Evolutionary conservation across 2,113 vertebrate species (phyloP).

Genomic region (Phalacrocorax pelagicus): DNA sequence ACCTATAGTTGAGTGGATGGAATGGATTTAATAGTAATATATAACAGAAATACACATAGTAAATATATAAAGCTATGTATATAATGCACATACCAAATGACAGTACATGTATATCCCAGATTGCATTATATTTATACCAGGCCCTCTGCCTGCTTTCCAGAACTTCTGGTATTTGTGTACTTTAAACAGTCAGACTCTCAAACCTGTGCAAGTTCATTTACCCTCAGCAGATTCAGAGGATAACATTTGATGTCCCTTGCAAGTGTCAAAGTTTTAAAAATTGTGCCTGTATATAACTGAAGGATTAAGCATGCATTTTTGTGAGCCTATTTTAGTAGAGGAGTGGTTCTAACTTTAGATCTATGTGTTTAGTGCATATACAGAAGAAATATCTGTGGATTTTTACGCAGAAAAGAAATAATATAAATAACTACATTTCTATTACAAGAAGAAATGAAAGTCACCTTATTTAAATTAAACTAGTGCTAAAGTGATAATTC

Average conservation of each 20-base stretch:
- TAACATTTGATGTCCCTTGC: background rate
- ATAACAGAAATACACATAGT: conserved; percentile 38
- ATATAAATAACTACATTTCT: background rate
- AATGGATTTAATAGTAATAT: conserved; percentile 48
- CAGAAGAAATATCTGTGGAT: background rate
- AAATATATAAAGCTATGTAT: conserved; percentile 40
- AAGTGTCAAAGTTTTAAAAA: background rate
- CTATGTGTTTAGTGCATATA: background rate
- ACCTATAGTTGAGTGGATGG: conserved; percentile 5
- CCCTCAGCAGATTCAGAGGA: background rate
- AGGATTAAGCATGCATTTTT: background rate
- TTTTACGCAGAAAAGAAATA: background rate
- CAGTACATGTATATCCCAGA: background rate
- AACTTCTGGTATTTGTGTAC: background rate
- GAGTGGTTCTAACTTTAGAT: background rate
- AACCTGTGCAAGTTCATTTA: background rate
- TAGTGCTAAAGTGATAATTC: background rate
- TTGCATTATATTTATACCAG: background rate
- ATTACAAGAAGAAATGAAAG: background rate
- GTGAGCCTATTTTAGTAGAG: background rate
- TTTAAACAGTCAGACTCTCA: background rate
- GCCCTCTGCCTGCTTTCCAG: background rate
- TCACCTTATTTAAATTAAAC: background rate
- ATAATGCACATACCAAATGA: conserved; percentile 28
- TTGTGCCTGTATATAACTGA: background rate